phyloP scores from a whole-genome alignment of 2,888 invertebrate species.

The Andrena flavipes region DNA sequence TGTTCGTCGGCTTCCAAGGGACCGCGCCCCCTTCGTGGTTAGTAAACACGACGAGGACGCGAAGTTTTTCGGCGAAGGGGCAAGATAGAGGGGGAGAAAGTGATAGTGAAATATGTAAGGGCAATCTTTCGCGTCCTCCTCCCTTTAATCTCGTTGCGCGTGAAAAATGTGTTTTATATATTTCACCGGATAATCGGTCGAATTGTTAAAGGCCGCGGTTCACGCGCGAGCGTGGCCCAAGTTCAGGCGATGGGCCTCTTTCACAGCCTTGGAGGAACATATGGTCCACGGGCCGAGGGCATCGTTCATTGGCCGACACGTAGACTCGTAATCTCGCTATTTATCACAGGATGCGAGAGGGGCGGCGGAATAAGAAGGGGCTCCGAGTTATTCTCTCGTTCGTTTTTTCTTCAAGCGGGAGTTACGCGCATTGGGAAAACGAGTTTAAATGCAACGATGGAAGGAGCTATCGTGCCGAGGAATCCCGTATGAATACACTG shows the following conservation, averaged over 20 bases:
- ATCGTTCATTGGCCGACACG: constrained; percentile 77
- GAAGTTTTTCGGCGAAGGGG: constrained; percentile 14
- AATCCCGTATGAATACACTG: constrained; percentile 23
- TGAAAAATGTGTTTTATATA: constrained; percentile 57
- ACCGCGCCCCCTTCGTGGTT: constrained; percentile 10
- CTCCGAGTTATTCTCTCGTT: constrained; percentile 30
- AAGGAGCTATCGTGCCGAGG: constrained; percentile 5
- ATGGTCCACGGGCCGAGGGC: constrained; percentile 79
- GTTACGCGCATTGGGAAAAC: constrained; percentile 57
- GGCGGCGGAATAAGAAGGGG: constrained; percentile 47
- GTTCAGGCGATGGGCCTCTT: constrained; percentile 56
- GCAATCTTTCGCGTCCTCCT: constrained; percentile 51
- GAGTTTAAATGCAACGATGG: constrained; percentile 46
- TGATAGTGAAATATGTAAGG: constrained; percentile 55
- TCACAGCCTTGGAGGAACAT: constrained; percentile 82
- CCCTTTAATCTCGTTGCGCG: constrained; percentile 49
- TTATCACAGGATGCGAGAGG: constrained; percentile 81
- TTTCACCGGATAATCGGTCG: constrained; percentile 61
- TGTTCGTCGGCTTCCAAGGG: neutral
- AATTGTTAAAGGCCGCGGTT: constrained; percentile 54
- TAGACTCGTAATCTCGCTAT: constrained; percentile 82
- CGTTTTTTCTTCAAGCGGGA: constrained; percentile 29
- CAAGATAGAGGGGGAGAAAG: neutral
- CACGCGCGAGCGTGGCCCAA: constrained; percentile 59
- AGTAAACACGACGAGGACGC: constrained; percentile 46